phyloP scores from a whole-genome alignment of 2,113 vertebrate species.

The Pangasianodon hypophthalmus region DNA sequence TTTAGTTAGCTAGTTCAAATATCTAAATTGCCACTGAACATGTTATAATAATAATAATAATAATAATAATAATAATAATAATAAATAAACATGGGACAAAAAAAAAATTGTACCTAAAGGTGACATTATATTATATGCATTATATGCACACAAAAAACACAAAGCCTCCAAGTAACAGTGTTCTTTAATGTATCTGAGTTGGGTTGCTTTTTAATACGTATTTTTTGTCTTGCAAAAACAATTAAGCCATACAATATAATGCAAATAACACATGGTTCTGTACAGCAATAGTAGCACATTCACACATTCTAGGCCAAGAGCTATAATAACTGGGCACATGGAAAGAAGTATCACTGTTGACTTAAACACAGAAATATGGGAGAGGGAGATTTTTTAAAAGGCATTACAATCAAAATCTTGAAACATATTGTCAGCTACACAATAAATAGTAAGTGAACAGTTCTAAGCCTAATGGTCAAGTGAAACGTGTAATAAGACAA shows the following conservation, averaged over 20 bases:
- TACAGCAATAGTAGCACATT: constrained; percentile 84
- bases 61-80: neutral
- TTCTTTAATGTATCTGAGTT: constrained; percentile 68
- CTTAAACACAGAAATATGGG: constrained; percentile 38
- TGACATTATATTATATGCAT: neutral
- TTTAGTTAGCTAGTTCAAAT: neutral
- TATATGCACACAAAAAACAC: constrained; percentile 27
- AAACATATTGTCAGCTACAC: constrained; percentile 25
- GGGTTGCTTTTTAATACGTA: constrained; percentile 80
- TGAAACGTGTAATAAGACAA: constrained; percentile 41
- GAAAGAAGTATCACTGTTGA: constrained; percentile 44
- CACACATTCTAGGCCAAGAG: constrained; percentile 71
- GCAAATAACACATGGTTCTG: constrained; percentile 81
- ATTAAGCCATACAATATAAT: constrained; percentile 91
- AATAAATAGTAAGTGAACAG: constrained; percentile 44
- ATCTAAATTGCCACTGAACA: neutral
- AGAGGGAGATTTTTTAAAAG: constrained; percentile 11
- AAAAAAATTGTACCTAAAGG: neutral
- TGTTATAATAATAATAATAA: neutral
- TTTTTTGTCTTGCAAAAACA: constrained; percentile 74
- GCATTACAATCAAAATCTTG: neutral
- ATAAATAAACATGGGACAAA: neutral
- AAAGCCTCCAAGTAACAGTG: constrained; percentile 73
- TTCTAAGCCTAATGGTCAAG: constrained; percentile 38
- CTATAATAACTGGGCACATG: constrained; percentile 49